These are phyloP conservation scores for Drosophila jambulina DNA, from an alignment of 1,140 invertebrate species.

Conservation along the genomic window DNA sequence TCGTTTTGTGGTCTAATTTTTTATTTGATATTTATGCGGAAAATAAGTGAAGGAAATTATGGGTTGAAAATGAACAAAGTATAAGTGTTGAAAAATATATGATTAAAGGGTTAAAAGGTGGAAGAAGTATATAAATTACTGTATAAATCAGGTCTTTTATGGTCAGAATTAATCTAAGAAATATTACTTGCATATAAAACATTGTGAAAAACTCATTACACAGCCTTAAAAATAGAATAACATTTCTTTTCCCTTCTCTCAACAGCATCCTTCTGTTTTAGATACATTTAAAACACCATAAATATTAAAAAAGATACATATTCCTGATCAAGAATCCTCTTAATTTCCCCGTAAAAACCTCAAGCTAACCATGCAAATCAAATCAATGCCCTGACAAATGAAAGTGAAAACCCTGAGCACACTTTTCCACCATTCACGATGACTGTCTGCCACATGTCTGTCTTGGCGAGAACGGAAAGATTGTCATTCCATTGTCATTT, in stretches of 20 bases:
- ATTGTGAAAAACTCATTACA: neutral
- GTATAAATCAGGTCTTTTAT: neutral
- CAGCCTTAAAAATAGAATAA: neutral
- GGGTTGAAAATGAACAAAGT: neutral
- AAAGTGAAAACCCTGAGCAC: constrained; percentile 36
- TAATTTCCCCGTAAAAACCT: neutral
- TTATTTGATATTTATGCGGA: constrained; percentile 18
- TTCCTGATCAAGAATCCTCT: too few species aligned
- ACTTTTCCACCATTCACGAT: constrained; percentile 26
- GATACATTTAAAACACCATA: too few species aligned
- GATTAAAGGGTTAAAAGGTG: too few species aligned
- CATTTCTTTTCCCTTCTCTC: neutral
- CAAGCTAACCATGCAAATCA: constrained; percentile 2
- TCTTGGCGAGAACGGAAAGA: constrained; percentile 45
- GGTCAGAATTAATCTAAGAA: neutral
- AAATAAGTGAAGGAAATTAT: neutral
- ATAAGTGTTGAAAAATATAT: neutral
- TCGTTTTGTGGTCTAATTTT: constrained; percentile 23
- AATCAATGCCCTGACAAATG: constrained; percentile 13
- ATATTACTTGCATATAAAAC: neutral
- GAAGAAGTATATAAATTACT: neutral
- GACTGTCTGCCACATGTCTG: constrained; percentile 48
- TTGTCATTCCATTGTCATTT: constrained; percentile 79
- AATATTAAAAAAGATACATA: neutral
- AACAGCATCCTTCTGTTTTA: too few species aligned